Evolutionary conservation across 92 coral and sea anemone species (phyloP).

Genomic region (Hydrozoanthus gracilis): DNA sequence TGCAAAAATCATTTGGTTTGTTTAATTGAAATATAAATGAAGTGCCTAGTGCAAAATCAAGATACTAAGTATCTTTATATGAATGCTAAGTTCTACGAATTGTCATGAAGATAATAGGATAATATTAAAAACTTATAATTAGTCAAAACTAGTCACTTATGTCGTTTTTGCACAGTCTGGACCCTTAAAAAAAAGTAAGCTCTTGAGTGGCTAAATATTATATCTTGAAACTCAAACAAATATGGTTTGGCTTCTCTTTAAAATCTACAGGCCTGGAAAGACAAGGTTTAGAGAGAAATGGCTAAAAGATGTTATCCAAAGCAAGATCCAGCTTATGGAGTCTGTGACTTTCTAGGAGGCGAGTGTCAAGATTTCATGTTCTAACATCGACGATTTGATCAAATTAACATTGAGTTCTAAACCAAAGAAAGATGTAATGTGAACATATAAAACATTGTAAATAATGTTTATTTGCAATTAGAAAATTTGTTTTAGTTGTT

Average conservation of each 20-base stretch:
- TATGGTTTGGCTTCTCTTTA: not conserved
- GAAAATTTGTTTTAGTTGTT: not conserved
- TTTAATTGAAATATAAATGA: no score
- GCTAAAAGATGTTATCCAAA: conserved; percentile 91
- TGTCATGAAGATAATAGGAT: no score
- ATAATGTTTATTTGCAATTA: not conserved
- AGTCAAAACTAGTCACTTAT: no score
- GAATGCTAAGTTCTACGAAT: no score
- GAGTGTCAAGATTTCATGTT: not conserved
- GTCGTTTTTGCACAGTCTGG: no score
- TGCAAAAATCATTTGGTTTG: no score
- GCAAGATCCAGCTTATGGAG: conserved; percentile 89
- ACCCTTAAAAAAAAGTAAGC: no score
- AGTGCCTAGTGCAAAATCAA: no score
- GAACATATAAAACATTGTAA: not conserved
- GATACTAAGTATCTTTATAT: no score
- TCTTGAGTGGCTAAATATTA: no score
- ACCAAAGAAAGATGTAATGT: no score
- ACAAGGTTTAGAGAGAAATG: conserved; percentile 94
- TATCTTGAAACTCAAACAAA: not conserved
- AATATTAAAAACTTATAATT: no score
- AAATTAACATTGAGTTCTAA: not conserved
- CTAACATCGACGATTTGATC: not conserved
- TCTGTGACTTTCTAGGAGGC: conserved; percentile 72
- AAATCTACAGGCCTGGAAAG: conserved; percentile 82